phyloP scores from a whole-genome alignment of 2,888 invertebrate genomes.

The Barypeithes pellucidus region DNA sequence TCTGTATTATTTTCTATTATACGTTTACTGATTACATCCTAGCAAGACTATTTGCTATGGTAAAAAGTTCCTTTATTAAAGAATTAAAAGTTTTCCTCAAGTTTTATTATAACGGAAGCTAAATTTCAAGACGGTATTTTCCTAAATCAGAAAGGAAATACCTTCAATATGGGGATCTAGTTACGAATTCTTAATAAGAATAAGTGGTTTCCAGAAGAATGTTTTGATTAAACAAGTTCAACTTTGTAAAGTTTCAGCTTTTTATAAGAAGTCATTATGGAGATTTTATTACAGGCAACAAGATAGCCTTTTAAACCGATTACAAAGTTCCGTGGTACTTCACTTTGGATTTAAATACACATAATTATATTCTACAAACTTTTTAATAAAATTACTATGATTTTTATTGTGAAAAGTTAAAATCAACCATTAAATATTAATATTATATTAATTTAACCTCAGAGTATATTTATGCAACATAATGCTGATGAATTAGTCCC shows the following conservation, averaged over 20 bases:
- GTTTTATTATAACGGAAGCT: constrained; percentile 30
- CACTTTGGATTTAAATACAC: constrained; percentile 21
- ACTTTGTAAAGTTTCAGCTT: constrained; percentile 25
- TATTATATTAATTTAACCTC: too few relatives aligned
- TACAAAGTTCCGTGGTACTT: constrained; percentile 27
- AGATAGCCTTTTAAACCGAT: constrained; percentile 30
- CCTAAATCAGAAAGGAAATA: constrained; percentile 29
- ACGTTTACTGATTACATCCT: constrained; percentile 1
- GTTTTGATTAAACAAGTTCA: constrained; percentile 42
- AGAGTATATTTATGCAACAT: too few relatives aligned
- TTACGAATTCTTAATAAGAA: constrained; percentile 42
- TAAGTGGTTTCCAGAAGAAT: constrained; percentile 34
- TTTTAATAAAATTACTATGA: background rate
- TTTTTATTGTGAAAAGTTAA: constrained; percentile 2
- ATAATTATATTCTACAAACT: constrained; percentile 10
- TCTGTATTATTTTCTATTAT: constrained; percentile 2
- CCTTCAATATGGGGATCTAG: constrained; percentile 34
- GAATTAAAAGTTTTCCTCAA: constrained; percentile 33
- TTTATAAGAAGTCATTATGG: constrained; percentile 41
- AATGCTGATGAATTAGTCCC: too few relatives aligned
- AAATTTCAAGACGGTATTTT: constrained; percentile 24
- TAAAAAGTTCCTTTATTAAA: constrained; percentile 30
- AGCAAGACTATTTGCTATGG: constrained; percentile 19
- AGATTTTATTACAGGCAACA: constrained; percentile 37
- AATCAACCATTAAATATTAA: too few relatives aligned